phyloP scores from a whole-genome alignment of 64 coral and sea anemone species.

The Porites australiensis region DNA sequence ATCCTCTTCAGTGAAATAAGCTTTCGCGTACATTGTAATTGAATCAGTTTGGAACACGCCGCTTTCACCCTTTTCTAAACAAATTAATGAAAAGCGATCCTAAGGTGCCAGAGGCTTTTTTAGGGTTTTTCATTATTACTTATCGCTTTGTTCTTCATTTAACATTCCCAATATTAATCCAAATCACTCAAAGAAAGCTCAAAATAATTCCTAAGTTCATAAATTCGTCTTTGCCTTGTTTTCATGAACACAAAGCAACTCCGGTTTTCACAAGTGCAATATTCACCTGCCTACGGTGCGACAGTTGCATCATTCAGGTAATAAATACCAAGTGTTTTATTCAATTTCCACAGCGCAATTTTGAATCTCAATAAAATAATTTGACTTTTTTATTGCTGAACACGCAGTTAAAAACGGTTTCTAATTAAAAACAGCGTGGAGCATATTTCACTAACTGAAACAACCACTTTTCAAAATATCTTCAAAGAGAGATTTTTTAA shows the following conservation, averaged over 20 bases:
- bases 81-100: constrained; percentile 31
- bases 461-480: not conserved
- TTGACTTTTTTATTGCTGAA: not conserved
- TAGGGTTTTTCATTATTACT: not conserved
- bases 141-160: not conserved
- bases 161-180: no score
- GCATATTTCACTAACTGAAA: not conserved
- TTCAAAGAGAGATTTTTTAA: not conserved
- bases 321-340: constrained; percentile 24
- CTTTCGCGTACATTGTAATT: not conserved
- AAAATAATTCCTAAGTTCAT: no score
- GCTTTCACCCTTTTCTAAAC: constrained; percentile 35
- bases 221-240: not conserved
- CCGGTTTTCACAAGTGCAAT: not conserved
- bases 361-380: not conserved
- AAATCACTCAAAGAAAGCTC: no score
- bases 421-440: not conserved
- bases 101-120: not conserved
- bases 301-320: not conserved
- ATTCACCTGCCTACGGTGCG: constrained; percentile 8
- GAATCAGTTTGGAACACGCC: constrained; percentile 1
- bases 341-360: constrained; percentile 5
- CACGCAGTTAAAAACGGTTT: not conserved
- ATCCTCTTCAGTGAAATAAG: constrained; percentile 1
- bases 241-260: not conserved